Evolutionary conservation across 2,113 vertebrate species (phyloP), one percentile per base, ranked within the genome.

Genomic region (Carassius gibelio): DNA sequence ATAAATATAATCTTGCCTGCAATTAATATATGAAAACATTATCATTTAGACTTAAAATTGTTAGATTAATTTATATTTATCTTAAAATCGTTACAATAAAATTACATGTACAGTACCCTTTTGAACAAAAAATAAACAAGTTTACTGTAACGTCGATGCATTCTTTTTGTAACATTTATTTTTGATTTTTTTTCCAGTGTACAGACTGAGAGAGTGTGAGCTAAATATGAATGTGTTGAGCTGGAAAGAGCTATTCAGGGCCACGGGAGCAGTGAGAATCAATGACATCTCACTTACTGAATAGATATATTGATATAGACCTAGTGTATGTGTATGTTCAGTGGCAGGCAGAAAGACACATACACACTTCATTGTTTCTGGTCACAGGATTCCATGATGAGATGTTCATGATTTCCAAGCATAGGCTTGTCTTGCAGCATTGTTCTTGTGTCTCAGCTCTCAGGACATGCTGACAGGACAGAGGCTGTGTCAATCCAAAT

Each of bases 391-490:
- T 34, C 11, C 79, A 52, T 52, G 64, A 69, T 72, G 50, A 72
- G 84, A 30, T 64, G 45, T 14, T 23, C 52, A 17, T 66, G 59
- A n/a, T 78, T 66, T 36, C 68, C 50, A 38, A 69, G 4, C 69
- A 81, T 50, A 69, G 21, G 19, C 11, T 74, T 75, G 15, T 19
- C 23, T 87, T 52, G 66, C 72, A 68, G 11, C 38, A 38, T 75
- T 11, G 45, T 80, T 42, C 1, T 13, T 62, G 13, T 85, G 15
- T 62, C 87, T 82, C 88, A 96, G 96, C 52, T 91, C 96, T 90
- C 95, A 96, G 94, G 96, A 98, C 91, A 98, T 98, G 97, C 95
- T 99, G 95, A 98, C 96, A 90, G 97, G 97, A 93, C 97, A 98
- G 93, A 96, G 96, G 90, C 96, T 99, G 84, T 99, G 98, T 93